Conservation (phyloP, 2,888 invertebrate species). For the Tetropium fuscum region DNA sequence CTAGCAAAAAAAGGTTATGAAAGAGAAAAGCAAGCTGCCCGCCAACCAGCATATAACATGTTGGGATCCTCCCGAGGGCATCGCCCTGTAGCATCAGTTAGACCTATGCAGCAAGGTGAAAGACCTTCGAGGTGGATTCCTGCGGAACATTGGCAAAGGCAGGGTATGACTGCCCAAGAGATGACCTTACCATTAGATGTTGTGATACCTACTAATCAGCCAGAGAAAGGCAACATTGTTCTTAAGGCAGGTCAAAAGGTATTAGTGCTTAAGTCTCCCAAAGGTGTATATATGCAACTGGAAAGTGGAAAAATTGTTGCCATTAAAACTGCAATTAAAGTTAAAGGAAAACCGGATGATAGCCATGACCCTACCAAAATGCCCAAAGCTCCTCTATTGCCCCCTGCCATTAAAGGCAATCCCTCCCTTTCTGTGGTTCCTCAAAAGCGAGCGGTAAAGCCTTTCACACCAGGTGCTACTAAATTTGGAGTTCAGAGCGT, state of each 20-base stretch:
- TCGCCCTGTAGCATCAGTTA: constrained; percentile 72
- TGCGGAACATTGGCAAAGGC: constrained; percentile 90
- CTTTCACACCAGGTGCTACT: constrained; percentile 53
- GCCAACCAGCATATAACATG: constrained; percentile 58
- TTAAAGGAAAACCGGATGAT: constrained; percentile 70
- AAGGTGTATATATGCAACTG: constrained; percentile 95
- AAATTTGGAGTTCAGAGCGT: constrained; percentile 62
- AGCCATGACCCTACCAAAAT: constrained; percentile 63
- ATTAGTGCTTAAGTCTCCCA: constrained; percentile 93
- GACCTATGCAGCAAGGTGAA: constrained; percentile 81
- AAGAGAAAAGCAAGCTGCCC: constrained; percentile 86
- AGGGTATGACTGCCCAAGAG: constrained; percentile 87
- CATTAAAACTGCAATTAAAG: constrained; percentile 83
- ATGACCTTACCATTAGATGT: constrained; percentile 92
- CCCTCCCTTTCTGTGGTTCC: constrained; percentile 73
- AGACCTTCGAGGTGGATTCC: constrained; percentile 77
- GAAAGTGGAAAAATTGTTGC: constrained; percentile 96
- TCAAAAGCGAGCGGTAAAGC: constrained; percentile 60
- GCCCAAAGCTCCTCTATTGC: constrained; percentile 46
- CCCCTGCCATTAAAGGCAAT: constrained; percentile 69
- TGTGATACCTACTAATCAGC: constrained; percentile 92
- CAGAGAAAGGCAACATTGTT: constrained; percentile 89
- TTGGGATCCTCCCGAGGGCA: constrained; percentile 54
- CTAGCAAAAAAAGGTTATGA: constrained; percentile 94
- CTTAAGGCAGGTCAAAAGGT: constrained; percentile 95